Evolutionary conservation across 2,797 vertebrate species (phyloP), one percentile per base, ranked within the genome.

Genomic region (Thamnophis elegans): DNA sequence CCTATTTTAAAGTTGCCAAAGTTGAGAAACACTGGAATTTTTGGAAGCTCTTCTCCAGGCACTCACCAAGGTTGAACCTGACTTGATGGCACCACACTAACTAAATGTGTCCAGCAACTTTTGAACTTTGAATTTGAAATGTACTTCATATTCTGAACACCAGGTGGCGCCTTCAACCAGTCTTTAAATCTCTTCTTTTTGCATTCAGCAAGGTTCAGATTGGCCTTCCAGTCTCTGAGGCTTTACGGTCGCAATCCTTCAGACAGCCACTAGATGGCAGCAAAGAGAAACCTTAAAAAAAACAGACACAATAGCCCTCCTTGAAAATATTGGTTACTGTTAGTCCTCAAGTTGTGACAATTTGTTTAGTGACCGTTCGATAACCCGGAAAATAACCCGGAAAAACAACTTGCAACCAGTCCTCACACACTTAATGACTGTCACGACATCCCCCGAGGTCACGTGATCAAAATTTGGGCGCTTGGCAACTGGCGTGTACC

Each of bases 141-240:
- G 88, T 12, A 10, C 32, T 53, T 1, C 32, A 6, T 14, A 16
- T 26, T 87, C 12, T 78, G 88, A 7, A 55, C 93, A 59, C 82
- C 82, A 89, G 82, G 47, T 93, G 93, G 90, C 60, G 16, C 88
- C 9, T 93, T 89, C 54, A 55, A 51, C 78, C 88, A 89, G 53
- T 3, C 22, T 93, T 93, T 91, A 56, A 32, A 62, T 68, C n/a
- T 51, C 47, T 26, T 10, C 42, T 36, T 58, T 54, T 62, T 62
- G 32, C 25, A 1, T 42, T 88, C 86, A 12, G 1, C 8, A 36
- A 58, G 55, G 18, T 56, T n/a, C 55, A 58, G 56, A 11, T 36
- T 18, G 32, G 36, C 56, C 12, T 59, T 22, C 32, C 5, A 59
- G 20, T 25, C 55, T 32, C 55, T 58, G 10, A 32, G 12, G n/a